phyloP scores from a whole-genome alignment of 2,888 invertebrate genomes.

The Microctonus hyperodae region DNA sequence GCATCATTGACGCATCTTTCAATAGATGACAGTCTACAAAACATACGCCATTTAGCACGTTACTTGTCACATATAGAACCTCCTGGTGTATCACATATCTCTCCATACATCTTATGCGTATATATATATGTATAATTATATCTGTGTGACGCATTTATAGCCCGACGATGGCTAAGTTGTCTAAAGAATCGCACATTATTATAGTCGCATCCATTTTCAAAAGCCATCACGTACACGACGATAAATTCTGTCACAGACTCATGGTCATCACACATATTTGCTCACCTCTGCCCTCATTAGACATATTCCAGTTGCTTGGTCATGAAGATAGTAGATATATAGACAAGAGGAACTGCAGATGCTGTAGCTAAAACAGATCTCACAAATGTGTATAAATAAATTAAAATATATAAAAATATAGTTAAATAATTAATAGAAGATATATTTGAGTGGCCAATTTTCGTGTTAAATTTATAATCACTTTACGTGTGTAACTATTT shows the following conservation, averaged over 20 bases:
- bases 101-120: slow-evolving; percentile 10
- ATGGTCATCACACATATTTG: slow-evolving; percentile 35
- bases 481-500: no score
- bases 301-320: slow-evolving; percentile 28
- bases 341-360: no score
- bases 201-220: slow-evolving; percentile 41
- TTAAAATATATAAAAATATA: neutral
- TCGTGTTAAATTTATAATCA: no score
- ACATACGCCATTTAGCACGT: neutral
- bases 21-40: no score
- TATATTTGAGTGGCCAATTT: neutral
- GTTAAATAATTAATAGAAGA: no score
- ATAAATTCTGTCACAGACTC: slow-evolving; percentile 46
- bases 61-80: neutral
- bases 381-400: neutral
- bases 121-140: neutral
- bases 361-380: no score
- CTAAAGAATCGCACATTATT: slow-evolving; percentile 28
- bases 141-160: slow-evolving; percentile 56
- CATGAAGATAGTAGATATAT: neutral
- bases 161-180: slow-evolving; percentile 55
- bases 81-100: neutral
- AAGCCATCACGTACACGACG: slow-evolving; percentile 48
- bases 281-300: slow-evolving; percentile 32
- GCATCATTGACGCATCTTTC: neutral